Percentiles rank a stretch among this genome's conserved stretches.
phyloP scores from a whole-genome alignment of 2,888 invertebrate species.

The Agapostemon virescens region DNA sequence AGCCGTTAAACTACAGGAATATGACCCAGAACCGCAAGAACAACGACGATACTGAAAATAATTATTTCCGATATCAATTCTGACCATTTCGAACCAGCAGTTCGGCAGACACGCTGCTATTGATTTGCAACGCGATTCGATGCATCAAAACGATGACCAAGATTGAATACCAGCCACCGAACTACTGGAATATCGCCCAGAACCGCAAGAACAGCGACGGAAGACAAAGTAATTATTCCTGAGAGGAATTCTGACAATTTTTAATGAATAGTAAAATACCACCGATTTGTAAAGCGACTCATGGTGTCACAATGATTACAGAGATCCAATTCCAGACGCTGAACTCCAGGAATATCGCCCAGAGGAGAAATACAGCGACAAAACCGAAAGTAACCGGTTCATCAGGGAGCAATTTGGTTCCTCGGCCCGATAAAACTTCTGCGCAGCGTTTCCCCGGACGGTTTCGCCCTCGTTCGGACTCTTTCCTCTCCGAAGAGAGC shows the following conservation, averaged over 20 bases:
- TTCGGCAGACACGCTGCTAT: too few relatives aligned
- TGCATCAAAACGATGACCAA: too few relatives aligned
- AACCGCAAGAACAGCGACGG: too few relatives aligned
- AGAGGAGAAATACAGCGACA: neutral
- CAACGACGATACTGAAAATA: neutral
- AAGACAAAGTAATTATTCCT: too few relatives aligned
- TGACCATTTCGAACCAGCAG: neutral
- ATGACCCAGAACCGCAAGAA: neutral
- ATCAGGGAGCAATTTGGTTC: neutral
- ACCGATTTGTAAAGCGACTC: too few relatives aligned
- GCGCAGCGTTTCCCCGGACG: neutral
- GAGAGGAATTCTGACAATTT: too few relatives aligned
- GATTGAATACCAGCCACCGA: too few relatives aligned
- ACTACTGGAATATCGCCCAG: too few relatives aligned
- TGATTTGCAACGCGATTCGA: too few relatives aligned
- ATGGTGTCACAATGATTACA: neutral
- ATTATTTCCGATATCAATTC: neutral
- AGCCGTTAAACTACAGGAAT: neutral
- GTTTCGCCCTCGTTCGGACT: neutral
- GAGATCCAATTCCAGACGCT: neutral
- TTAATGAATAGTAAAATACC: too few relatives aligned
- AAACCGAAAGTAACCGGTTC: constrained; percentile 12
- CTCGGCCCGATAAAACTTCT: constrained; percentile 10
- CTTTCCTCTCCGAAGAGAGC: too few relatives aligned
- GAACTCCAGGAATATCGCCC: neutral